Conservation (phyloP, 2,888 invertebrate species). For the Calameuta idolon region DNA sequence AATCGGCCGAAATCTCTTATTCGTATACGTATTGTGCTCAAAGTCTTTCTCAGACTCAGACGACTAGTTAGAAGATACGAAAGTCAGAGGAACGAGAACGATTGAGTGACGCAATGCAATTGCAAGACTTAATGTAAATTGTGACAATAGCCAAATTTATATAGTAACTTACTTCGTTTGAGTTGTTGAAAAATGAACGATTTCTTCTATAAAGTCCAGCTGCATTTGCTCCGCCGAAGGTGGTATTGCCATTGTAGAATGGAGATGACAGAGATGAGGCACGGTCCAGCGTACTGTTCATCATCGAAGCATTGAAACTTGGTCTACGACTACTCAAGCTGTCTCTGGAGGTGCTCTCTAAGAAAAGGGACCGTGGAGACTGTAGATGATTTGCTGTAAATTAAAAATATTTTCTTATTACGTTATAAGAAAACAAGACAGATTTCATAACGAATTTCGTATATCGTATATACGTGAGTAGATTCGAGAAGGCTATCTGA, state of each 20-base stretch:
- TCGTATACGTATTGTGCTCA: background rate
- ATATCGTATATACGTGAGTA: background rate
- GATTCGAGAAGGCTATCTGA: background rate
- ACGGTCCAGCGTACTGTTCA: constrained; percentile 65
- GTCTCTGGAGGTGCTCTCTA: constrained; percentile 64
- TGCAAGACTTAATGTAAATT: background rate
- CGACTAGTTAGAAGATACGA: background rate
- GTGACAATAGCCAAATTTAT: background rate
- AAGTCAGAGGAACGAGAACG: background rate
- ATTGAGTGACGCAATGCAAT: too few relatives aligned
- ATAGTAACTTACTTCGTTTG: constrained; percentile 43
- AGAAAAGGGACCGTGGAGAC: constrained; percentile 62
- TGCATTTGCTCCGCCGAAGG: constrained; percentile 79
- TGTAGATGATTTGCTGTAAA: constrained; percentile 58
- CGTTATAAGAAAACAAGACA: background rate
- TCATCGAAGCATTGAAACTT: constrained; percentile 69
- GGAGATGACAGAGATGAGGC: constrained; percentile 72
- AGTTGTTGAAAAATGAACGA: constrained; percentile 46
- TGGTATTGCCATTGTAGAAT: constrained; percentile 81
- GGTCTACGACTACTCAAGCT: constrained; percentile 69
- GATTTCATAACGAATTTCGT: background rate
- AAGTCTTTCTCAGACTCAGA: background rate
- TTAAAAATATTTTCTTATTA: constrained; percentile 14
- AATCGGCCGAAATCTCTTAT: background rate
- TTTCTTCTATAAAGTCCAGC: constrained; percentile 53